phyloP scores from a whole-genome alignment of 2,797 vertebrate genomes.

The Pygocentrus nattereri region DNA sequence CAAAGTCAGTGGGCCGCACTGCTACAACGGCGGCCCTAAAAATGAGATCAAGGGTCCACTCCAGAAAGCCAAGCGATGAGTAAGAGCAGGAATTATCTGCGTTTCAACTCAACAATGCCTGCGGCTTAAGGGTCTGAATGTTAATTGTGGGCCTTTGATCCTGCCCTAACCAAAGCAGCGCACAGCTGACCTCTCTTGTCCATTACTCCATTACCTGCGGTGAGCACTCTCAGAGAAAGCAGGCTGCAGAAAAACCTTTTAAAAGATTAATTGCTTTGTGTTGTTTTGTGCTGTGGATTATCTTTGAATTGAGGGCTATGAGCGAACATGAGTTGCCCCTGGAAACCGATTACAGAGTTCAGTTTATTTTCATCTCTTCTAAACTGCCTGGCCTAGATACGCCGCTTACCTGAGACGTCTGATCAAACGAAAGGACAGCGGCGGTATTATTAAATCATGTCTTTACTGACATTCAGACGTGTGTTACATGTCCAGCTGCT shows the following conservation, averaged over 20 bases:
- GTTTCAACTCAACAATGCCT: constrained; percentile 59
- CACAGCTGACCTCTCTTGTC: constrained; percentile 62
- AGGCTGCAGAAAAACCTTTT: constrained; percentile 61
- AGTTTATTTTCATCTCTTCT: constrained; percentile 57
- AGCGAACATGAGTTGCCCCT: constrained; percentile 71
- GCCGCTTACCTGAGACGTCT: background rate
- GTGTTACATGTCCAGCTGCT: too few species aligned
- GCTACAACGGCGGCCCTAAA: constrained; percentile 17
- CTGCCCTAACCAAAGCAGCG: constrained; percentile 60
- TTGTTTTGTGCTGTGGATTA: constrained; percentile 71
- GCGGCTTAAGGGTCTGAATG: constrained; percentile 61
- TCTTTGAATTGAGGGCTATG: constrained; percentile 65
- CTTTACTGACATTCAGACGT: background rate
- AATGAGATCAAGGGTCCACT: constrained; percentile 43
- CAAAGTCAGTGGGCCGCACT: background rate
- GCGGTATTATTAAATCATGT: background rate
- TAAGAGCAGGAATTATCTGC: constrained; percentile 38
- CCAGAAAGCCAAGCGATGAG: constrained; percentile 26
- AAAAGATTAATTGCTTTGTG: constrained; percentile 78
- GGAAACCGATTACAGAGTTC: constrained; percentile 64
- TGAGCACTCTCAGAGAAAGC: constrained; percentile 37
- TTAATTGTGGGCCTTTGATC: constrained; percentile 69
- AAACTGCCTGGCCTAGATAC: constrained; percentile 9
- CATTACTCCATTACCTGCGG: constrained; percentile 52
- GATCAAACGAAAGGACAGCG: background rate